These are phyloP conservation scores for Eulemur rufifrons DNA, from an alignment of 2,113 vertebrate species.

Conservation along the genomic window DNA sequence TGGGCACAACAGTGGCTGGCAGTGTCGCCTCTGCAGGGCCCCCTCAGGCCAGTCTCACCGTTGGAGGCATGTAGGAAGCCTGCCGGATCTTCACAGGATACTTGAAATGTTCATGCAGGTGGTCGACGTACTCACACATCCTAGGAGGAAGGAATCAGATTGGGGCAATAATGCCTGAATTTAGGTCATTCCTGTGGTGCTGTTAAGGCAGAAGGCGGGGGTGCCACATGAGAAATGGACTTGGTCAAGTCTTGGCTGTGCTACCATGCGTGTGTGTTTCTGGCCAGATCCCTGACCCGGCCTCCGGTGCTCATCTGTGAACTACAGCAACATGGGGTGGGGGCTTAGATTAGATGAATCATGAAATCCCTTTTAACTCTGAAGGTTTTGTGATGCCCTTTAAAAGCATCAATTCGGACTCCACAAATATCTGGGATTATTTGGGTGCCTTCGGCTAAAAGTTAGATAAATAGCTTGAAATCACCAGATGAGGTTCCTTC, in stretches of 20 bases:
- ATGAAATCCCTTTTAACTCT: background rate
- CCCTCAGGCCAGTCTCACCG: conserved; percentile 74
- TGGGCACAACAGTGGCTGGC: background rate
- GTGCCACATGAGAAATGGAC: background rate
- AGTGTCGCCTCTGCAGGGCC: background rate
- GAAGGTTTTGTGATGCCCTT: background rate
- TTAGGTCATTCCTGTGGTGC: background rate
- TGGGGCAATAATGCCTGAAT: background rate
- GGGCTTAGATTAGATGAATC: background rate
- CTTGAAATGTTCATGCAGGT: conserved; percentile 91
- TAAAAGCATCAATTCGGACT: background rate
- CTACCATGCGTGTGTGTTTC: fast-evolving
- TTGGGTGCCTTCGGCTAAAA: background rate
- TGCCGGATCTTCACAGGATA: conserved; percentile 86
- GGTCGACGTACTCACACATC: conserved; percentile 92
- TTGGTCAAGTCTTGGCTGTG: background rate
- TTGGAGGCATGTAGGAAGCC: conserved; percentile 88
- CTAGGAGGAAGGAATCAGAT: conserved; percentile 74
- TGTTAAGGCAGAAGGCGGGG: background rate
- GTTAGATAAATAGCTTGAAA: background rate
- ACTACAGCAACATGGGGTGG: background rate
- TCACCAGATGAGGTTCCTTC: background rate
- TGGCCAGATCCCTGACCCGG: background rate
- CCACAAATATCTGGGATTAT: background rate
- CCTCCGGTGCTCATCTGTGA: background rate